phyloP scores from a whole-genome alignment of 2,113 vertebrate genomes.

The Bubo blakistoni region DNA sequence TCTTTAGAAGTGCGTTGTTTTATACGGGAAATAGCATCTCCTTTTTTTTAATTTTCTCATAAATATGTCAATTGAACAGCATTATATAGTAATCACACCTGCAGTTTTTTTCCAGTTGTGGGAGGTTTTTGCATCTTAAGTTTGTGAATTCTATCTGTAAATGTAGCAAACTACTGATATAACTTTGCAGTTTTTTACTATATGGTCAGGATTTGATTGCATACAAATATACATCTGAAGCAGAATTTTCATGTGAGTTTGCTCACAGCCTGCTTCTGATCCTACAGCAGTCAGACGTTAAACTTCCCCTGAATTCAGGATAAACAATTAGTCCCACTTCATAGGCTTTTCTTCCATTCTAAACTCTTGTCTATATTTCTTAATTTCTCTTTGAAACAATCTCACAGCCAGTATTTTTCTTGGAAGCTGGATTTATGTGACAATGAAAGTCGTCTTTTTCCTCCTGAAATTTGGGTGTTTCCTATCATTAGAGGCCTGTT shows the following conservation, averaged over 20 bases:
- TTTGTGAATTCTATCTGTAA: not conserved
- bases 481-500: not conserved
- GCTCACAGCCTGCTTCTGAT: not conserved
- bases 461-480: not conserved
- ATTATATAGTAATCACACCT: not conserved
- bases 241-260: not conserved
- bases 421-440: not conserved
- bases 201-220: not conserved
- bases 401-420: not conserved
- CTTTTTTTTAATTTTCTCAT: not conserved
- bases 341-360: not conserved
- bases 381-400: not conserved
- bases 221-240: not conserved
- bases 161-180: not conserved
- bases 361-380: not conserved
- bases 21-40: not conserved
- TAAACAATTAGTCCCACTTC: not conserved
- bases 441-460: not conserved
- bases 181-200: not conserved
- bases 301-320: not conserved
- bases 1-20: not conserved
- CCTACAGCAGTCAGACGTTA: not conserved
- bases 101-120: not conserved
- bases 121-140: not conserved
- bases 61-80: not conserved